phyloP scores from a whole-genome alignment of 2,888 invertebrate species.

The Epiblema foenella region DNA sequence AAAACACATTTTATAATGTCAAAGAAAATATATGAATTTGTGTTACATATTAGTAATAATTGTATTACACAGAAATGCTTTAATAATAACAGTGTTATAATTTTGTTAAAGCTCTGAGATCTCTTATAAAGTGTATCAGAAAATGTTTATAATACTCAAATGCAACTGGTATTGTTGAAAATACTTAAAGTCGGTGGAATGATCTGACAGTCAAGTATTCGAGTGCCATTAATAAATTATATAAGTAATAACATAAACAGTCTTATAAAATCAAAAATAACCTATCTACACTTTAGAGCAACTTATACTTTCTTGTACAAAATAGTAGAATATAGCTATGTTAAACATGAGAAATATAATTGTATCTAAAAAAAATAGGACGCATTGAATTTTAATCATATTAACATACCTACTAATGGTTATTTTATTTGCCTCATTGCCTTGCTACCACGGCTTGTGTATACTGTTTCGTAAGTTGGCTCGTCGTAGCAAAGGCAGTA shows the following conservation, averaged over 20 bases:
- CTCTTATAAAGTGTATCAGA: conserved; percentile 54
- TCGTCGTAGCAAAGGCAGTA: conserved; percentile 58
- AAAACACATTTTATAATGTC: conserved; percentile 34
- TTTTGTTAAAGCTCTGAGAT: conserved; percentile 68
- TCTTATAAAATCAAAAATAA: conserved; percentile 75
- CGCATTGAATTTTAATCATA: conserved; percentile 53
- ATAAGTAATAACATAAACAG: conserved; percentile 71
- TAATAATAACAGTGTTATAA: conserved; percentile 45
- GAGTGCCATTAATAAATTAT: conserved; percentile 68
- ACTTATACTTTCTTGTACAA: conserved; percentile 66
- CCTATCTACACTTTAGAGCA: conserved; percentile 66
- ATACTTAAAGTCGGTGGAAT: conserved; percentile 82
- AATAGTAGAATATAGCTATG: conserved; percentile 58
- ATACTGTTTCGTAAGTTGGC: conserved; percentile 39
- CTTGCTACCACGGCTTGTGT: conserved; percentile 53
- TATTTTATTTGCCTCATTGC: conserved; percentile 53
- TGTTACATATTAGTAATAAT: conserved; percentile 28
- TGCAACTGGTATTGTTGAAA: conserved; percentile 67
- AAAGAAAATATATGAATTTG: conserved; percentile 16
- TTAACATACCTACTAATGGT: conserved; percentile 47
- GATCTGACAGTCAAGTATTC: conserved; percentile 69
- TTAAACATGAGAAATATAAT: conserved; percentile 58
- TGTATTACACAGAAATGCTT: conserved; percentile 29
- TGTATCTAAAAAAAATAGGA: conserved; percentile 63
- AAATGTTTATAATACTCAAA: conserved; percentile 70